A percentile compares a stretch with the other conserved stretches of the same genome.
These are phyloP conservation scores for Euplagia quadripunctaria DNA, from an alignment of 2,888 invertebrate species.

Conservation along the genomic window DNA sequence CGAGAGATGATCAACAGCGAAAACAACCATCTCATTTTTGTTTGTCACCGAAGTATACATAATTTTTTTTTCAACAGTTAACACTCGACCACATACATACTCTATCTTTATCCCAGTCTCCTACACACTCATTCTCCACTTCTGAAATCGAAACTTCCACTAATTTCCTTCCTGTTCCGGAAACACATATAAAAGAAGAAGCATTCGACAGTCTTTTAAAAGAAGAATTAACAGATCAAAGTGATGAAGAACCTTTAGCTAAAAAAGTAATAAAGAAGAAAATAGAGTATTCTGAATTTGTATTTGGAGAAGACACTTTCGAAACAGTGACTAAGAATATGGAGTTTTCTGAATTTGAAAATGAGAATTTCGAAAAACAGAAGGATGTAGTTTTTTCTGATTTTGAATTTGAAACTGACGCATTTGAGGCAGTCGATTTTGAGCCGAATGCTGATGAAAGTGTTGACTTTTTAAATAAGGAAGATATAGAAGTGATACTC, in stretches of 20 bases:
- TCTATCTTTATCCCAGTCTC: constrained; percentile 34
- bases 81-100: constrained; percentile 44
- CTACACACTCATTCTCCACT: constrained; percentile 23
- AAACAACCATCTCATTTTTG: too few relatives aligned
- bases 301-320: constrained; percentile 13
- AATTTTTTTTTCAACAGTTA: constrained; percentile 45
- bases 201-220: constrained; percentile 18
- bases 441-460: neutral
- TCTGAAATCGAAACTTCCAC: constrained; percentile 13
- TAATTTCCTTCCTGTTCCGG: neutral
- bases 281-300: constrained; percentile 12
- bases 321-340: constrained; percentile 8
- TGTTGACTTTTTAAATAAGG: constrained; percentile 23
- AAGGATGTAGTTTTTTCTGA: constrained; percentile 1
- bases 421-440: neutral
- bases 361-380: neutral
- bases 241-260: constrained; percentile 42
- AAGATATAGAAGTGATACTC: constrained; percentile 58
- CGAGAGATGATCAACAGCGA: too few relatives aligned
- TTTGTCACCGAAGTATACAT: too few relatives aligned
- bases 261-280: constrained; percentile 33
- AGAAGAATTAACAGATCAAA: constrained; percentile 29
- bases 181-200: neutral
- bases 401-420: constrained; percentile 10
- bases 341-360: constrained; percentile 18